Evolutionary conservation across 2,888 invertebrate species (phyloP).

Genomic region (Fissipunctia ypsillon): DNA sequence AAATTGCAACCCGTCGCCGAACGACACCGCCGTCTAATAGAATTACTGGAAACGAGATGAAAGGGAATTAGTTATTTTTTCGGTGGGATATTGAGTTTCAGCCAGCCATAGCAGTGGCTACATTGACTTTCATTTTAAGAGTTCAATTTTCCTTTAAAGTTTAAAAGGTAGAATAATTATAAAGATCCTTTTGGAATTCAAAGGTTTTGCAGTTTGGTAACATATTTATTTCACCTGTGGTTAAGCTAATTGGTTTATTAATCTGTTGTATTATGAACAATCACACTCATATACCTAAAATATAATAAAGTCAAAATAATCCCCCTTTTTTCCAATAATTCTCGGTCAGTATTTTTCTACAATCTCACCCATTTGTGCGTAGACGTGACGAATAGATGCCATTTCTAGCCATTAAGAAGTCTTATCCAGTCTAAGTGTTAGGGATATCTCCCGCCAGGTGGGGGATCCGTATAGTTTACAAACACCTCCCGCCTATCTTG

Average conservation of each 20-base stretch:
- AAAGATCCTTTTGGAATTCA: too few relatives aligned
- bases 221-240: too few relatives aligned
- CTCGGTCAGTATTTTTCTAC: slow-evolving; percentile 7
- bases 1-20: slow-evolving; percentile 86
- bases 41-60: slow-evolving; percentile 76
- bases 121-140: too few relatives aligned
- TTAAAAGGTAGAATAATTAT: too few relatives aligned
- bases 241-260: too few relatives aligned
- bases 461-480: slow-evolving; percentile 80
- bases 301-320: background rate
- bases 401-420: slow-evolving; percentile 55
- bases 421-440: slow-evolving; percentile 63
- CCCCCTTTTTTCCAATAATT: background rate
- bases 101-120: background rate
- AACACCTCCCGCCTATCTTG: slow-evolving; percentile 75
- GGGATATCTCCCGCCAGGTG: slow-evolving; percentile 70
- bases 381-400: slow-evolving; percentile 25
- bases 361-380: slow-evolving; percentile 30
- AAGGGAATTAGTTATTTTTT: slow-evolving; percentile 61
- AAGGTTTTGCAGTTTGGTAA: too few relatives aligned
- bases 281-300: background rate
- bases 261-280: background rate
- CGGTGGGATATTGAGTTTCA: slow-evolving; percentile 42
- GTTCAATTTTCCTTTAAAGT: too few relatives aligned
- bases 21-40: slow-evolving; percentile 74